These are phyloP conservation scores for Lissocephala sabroskyi DNA, from an alignment of 2,888 invertebrate genomes.

Conservation along the genomic window DNA sequence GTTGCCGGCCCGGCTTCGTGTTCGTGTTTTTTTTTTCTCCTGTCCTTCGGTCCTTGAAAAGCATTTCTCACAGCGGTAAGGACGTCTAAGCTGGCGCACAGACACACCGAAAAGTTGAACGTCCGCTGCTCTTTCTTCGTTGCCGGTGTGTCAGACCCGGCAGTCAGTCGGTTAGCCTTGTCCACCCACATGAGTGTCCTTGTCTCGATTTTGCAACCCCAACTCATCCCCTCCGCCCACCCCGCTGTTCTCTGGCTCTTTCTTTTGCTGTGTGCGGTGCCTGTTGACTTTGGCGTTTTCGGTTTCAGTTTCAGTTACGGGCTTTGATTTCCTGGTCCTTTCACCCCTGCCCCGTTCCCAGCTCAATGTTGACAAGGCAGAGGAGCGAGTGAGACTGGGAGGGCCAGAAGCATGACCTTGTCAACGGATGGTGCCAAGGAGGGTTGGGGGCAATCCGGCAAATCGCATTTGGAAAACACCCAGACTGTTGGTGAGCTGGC, in stretches of 20 bases:
- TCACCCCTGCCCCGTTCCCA: too few species aligned
- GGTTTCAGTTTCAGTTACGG: slow-evolving; percentile 3
- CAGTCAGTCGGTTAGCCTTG: slow-evolving; percentile 15
- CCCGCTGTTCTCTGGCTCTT: slow-evolving; percentile 1
- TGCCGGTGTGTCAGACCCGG: slow-evolving; percentile 1
- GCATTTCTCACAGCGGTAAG: slow-evolving; percentile 18
- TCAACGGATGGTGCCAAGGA: too few species aligned
- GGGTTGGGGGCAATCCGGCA: too few species aligned
- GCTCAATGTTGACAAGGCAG: too few species aligned
- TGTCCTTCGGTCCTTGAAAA: slow-evolving; percentile 44
- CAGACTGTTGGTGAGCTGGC: too few species aligned
- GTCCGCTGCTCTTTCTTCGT: slow-evolving; percentile 5
- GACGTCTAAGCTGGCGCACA: neutral
- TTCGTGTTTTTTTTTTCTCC: slow-evolving; percentile 22
- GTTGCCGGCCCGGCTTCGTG: slow-evolving; percentile 14
- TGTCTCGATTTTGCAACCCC: slow-evolving; percentile 4
- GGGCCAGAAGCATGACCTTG: too few species aligned
- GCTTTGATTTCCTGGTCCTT: slow-evolving; percentile 3
- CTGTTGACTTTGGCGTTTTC: slow-evolving; percentile 3
- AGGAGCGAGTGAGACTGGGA: too few species aligned
- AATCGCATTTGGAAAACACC: too few species aligned
- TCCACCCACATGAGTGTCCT: slow-evolving; percentile 6
- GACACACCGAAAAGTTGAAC: slow-evolving; percentile 42
- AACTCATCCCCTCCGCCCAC: neutral
- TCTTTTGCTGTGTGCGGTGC: slow-evolving; percentile 4